Evolutionary conservation across 2,797 vertebrate genomes (phyloP).

Genomic region (Anguilla pacifica): DNA sequence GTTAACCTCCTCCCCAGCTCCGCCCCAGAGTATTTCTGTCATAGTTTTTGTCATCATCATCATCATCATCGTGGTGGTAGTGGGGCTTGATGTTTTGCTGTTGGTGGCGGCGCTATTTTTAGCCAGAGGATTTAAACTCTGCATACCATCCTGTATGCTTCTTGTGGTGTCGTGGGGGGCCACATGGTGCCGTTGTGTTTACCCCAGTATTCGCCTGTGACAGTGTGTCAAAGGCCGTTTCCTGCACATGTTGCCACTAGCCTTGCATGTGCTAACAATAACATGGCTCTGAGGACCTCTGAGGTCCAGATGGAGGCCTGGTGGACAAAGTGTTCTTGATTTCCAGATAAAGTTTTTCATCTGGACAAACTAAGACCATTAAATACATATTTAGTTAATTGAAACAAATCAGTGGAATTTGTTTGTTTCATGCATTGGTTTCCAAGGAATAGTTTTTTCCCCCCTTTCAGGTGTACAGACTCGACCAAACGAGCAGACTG

Average conservation of each 20-base stretch:
- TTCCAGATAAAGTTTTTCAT: conserved; percentile 28
- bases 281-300: conserved; percentile 27
- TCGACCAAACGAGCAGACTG: background rate
- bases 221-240: conserved; percentile 57
- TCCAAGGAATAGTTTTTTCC: background rate
- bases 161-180: background rate
- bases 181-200: conserved; percentile 17
- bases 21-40: conserved; percentile 14
- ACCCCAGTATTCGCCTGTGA: conserved; percentile 13
- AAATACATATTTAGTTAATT: background rate
- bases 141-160: conserved; percentile 14
- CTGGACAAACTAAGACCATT: background rate
- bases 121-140: conserved; percentile 39
- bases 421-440: background rate
- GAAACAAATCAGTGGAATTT: background rate
- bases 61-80: background rate
- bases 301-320: conserved; percentile 37
- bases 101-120: conserved; percentile 49
- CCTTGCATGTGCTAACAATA: conserved; percentile 52
- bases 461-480: background rate
- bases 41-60: background rate
- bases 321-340: conserved; percentile 23
- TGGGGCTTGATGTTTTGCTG: conserved; percentile 35
- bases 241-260: conserved; percentile 46
- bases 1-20: conserved; percentile 9